Percentiles rank a stretch among this genome's conserved stretches.
phyloP scores from a whole-genome alignment of 2,888 invertebrate genomes.

The Choristoneura rosaceana region DNA sequence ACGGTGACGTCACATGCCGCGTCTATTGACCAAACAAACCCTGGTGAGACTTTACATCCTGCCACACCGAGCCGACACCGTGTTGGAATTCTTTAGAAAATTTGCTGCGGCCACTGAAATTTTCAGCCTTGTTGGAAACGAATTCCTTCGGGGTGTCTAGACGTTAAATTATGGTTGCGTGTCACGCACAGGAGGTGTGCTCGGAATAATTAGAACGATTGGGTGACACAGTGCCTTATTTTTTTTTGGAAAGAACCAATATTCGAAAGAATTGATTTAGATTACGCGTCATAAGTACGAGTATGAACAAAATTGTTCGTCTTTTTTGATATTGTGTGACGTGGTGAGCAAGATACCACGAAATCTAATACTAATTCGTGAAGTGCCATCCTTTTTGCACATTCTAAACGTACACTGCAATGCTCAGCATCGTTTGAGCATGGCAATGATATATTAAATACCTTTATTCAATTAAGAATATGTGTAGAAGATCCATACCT shows the following conservation, averaged over 20 bases:
- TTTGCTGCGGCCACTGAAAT: background rate
- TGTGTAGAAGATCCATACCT: background rate
- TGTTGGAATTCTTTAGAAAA: background rate
- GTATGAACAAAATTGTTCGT: background rate
- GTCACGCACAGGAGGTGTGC: slow-evolving; percentile 2
- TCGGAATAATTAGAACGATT: slow-evolving; percentile 13
- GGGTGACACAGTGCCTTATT: slow-evolving; percentile 10
- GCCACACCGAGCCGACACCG: slow-evolving; percentile 4
- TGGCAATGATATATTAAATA: background rate
- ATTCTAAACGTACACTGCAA: background rate
- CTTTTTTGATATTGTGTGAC: background rate
- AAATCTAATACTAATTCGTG: no score
- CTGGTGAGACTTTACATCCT: background rate
- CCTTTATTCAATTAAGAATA: background rate
- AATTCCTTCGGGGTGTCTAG: slow-evolving; percentile 21
- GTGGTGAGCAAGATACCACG: background rate
- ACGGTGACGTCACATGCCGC: slow-evolving; percentile 34
- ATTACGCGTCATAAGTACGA: background rate
- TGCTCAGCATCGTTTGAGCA: background rate
- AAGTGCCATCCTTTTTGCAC: background rate
- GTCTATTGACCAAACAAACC: slow-evolving; percentile 40
- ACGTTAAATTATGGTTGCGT: slow-evolving; percentile 26
- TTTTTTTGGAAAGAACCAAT: background rate
- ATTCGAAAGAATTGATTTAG: background rate
- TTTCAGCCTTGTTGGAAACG: slow-evolving; percentile 12